A percentile compares a stretch with the other conserved stretches of the same genome.
phyloP scores from a whole-genome alignment of 2,888 invertebrate genomes.

The Netelia fuscicornis region DNA sequence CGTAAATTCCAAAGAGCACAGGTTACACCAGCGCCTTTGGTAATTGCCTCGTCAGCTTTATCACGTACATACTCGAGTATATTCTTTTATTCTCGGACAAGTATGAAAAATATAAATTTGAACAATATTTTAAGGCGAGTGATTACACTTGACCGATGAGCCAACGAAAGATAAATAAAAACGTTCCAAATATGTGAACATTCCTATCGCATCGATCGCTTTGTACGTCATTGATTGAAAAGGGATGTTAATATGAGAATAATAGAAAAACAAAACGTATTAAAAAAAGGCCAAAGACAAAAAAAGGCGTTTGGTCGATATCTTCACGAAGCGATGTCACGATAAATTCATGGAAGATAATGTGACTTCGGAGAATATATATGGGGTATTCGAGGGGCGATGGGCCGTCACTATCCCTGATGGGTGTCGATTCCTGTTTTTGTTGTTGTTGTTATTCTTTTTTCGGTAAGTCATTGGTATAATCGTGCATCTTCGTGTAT shows the following conservation, averaged over 20 bases:
- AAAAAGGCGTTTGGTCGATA: neutral
- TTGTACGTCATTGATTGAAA: too few species aligned
- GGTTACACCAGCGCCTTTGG: constrained; percentile 47
- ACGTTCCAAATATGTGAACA: too few species aligned
- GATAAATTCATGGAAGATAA: constrained; percentile 15
- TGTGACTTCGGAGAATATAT: constrained; percentile 33
- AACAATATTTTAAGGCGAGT: too few species aligned
- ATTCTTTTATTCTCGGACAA: constrained; percentile 17
- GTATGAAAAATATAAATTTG: neutral
- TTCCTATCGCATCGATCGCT: too few species aligned
- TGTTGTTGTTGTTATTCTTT: constrained; percentile 33
- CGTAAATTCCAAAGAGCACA: constrained; percentile 64
- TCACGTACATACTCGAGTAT: constrained; percentile 3
- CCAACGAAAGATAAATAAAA: too few species aligned
- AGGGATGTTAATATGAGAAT: neutral
- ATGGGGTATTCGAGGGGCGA: constrained; percentile 35
- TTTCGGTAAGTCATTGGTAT: constrained; percentile 75
- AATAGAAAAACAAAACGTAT: neutral
- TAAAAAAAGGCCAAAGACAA: neutral
- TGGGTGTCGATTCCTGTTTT: constrained; percentile 47
- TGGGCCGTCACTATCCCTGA: constrained; percentile 35
- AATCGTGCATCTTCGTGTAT: constrained; percentile 70
- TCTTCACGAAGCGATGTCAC: neutral
- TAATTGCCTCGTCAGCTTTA: constrained; percentile 54
- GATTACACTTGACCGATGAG: too few species aligned